These are phyloP conservation scores for Eueremaeus valkanovi DNA, from an alignment of 2,888 invertebrate species.

Conservation along the genomic window DNA sequence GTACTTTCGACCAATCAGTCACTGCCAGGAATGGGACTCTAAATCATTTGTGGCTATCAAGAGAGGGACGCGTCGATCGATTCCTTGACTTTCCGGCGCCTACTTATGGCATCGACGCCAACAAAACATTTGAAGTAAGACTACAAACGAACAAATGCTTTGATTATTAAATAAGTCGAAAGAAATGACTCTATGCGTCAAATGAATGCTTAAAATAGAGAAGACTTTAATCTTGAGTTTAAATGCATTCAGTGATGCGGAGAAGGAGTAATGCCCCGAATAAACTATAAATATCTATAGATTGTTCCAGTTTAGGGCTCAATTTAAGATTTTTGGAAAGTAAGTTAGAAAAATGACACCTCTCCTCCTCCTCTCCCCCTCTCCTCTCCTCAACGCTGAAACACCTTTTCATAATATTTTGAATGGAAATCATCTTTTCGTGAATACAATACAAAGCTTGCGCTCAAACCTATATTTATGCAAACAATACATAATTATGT, in stretches of 20 bases:
- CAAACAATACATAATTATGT: conserved; percentile 21
- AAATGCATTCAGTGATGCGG: too few relatives aligned
- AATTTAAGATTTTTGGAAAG: too few relatives aligned
- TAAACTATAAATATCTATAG: too few relatives aligned
- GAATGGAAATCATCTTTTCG: background rate
- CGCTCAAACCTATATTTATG: background rate
- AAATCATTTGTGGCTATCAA: conserved; percentile 76
- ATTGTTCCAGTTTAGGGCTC: too few relatives aligned
- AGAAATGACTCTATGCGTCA: background rate
- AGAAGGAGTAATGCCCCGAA: too few relatives aligned
- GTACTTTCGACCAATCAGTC: conserved; percentile 68
- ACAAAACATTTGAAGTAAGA: conserved; percentile 78
- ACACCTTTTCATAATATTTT: background rate
- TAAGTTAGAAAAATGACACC: too few relatives aligned
- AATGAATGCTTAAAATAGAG: background rate
- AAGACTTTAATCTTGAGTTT: too few relatives aligned
- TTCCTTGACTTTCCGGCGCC: conserved; percentile 81
- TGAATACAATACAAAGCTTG: background rate
- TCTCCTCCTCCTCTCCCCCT: too few relatives aligned
- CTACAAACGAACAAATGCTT: background rate
- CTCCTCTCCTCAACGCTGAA: background rate
- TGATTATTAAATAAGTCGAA: too few relatives aligned
- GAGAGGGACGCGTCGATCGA: conserved; percentile 77
- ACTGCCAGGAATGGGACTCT: conserved; percentile 72
- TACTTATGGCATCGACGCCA: conserved; percentile 87